Conservation (phyloP, 1,140 invertebrate genomes). For the Lucilia cuprina region DNA sequence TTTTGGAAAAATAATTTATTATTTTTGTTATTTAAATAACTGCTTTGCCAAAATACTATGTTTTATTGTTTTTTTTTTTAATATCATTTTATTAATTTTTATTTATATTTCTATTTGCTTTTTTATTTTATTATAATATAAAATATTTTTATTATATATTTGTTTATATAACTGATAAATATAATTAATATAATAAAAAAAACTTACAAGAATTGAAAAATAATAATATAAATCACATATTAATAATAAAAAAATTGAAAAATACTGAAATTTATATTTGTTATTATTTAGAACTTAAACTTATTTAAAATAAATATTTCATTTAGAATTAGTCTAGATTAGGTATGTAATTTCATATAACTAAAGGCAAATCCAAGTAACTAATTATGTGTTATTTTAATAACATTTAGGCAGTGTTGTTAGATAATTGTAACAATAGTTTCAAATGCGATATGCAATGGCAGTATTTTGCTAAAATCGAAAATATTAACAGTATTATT, state of each 20-base stretch:
- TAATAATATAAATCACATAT: not conserved
- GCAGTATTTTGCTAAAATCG: too few relatives aligned
- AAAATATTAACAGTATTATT: too few relatives aligned
- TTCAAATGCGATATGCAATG: too few relatives aligned
- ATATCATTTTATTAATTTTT: not conserved
- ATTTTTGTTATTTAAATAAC: not conserved
- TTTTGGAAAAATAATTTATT: not conserved
- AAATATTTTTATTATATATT: not conserved
- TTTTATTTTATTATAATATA: not conserved
- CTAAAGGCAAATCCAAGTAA: not conserved
- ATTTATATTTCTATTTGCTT: not conserved
- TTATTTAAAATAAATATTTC: not conserved
- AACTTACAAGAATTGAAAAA: not conserved
- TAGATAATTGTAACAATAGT: too few relatives aligned
- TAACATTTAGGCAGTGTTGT: too few relatives aligned
- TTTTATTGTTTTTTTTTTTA: not conserved
- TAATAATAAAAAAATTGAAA: not conserved
- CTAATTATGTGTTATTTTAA: too few relatives aligned
- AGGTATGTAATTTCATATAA: not conserved
- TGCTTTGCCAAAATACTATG: conserved; percentile 14
- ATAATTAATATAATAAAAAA: not conserved
- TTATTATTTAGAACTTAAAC: not conserved
- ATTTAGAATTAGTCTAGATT: not conserved
- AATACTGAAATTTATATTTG: not conserved
- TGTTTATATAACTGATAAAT: not conserved